phyloP scores from a whole-genome alignment of 2,888 invertebrate species.

The Morinoia aosen region DNA sequence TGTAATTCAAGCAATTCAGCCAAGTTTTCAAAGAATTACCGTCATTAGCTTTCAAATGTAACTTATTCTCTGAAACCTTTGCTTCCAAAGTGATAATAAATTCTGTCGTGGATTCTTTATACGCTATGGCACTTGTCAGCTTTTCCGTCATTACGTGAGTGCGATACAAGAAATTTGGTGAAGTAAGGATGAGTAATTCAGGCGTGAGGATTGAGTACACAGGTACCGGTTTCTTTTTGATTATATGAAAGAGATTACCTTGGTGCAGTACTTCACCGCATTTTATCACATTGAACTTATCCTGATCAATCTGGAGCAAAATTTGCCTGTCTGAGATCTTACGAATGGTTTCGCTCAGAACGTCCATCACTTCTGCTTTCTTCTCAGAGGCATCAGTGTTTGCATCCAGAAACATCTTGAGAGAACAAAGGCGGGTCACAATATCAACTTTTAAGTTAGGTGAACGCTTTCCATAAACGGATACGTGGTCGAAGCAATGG shows the following conservation, averaged over 20 bases:
- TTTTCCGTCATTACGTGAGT: neutral
- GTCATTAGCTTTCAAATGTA: neutral
- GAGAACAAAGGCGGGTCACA: neutral
- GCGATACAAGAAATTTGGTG: neutral
- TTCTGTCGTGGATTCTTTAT: neutral
- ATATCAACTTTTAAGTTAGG: neutral
- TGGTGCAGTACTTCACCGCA: neutral
- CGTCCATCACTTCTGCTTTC: neutral
- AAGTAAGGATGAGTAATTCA: neutral
- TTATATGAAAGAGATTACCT: neutral
- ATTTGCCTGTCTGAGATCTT: slow-evolving; percentile 16
- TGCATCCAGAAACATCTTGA: neutral
- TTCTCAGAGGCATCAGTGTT: neutral
- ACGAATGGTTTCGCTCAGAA: neutral
- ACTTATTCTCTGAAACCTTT: neutral
- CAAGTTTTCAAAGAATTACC: neutral
- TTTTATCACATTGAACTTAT: neutral
- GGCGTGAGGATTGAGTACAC: neutral
- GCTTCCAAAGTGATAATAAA: neutral
- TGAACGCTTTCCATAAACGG: neutral
- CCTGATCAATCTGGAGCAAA: neutral
- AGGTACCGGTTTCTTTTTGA: neutral
- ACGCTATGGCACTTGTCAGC: neutral
- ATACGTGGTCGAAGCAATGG: neutral
- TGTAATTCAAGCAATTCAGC: neutral